Evolutionary conservation across 2,113 vertebrate species (phyloP).

Genomic region (Ptychochromis oligacanthus): DNA sequence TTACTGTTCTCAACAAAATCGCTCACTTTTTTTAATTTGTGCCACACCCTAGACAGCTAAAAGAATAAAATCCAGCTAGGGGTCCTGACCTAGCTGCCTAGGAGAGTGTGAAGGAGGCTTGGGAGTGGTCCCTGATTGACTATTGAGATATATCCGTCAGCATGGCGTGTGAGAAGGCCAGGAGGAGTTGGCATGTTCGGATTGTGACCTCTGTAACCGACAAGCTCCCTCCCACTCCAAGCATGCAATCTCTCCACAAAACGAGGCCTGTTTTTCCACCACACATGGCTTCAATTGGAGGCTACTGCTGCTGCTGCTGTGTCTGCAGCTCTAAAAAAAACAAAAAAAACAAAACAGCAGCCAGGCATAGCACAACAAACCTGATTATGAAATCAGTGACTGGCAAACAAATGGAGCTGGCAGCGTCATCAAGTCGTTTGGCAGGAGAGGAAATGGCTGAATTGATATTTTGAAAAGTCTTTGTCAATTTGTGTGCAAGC

Average conservation of each 20-base stretch:
- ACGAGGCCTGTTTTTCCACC: constrained; percentile 72
- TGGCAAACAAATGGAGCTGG: constrained; percentile 34
- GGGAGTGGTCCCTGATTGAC: constrained; percentile 1
- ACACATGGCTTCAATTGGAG: constrained; percentile 79
- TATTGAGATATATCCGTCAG: constrained; percentile 57
- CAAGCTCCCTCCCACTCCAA: constrained; percentile 74
- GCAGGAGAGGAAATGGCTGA: not conserved
- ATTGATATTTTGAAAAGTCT: constrained; percentile 12
- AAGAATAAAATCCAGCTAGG: constrained; percentile 3
- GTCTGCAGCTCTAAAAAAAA: constrained; percentile 50
- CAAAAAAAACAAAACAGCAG: constrained; percentile 14
- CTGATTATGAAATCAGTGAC: constrained; percentile 70
- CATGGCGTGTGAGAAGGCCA: constrained; percentile 59
- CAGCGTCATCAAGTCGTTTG: not conserved
- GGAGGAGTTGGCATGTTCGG: constrained; percentile 69
- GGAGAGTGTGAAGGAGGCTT: not conserved
- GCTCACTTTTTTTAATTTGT: constrained; percentile 17
- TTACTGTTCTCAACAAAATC: constrained; percentile 5
- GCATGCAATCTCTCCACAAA: constrained; percentile 74
- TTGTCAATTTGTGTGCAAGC: not conserved
- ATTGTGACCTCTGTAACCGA: constrained; percentile 72
- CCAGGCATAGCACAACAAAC: constrained; percentile 61
- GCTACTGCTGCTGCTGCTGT: constrained; percentile 62
- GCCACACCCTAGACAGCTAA: constrained; percentile 41
- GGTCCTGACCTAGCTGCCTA: not conserved